phyloP scores from a whole-genome alignment of 2,888 invertebrate genomes.

The Philonicus albiceps region DNA sequence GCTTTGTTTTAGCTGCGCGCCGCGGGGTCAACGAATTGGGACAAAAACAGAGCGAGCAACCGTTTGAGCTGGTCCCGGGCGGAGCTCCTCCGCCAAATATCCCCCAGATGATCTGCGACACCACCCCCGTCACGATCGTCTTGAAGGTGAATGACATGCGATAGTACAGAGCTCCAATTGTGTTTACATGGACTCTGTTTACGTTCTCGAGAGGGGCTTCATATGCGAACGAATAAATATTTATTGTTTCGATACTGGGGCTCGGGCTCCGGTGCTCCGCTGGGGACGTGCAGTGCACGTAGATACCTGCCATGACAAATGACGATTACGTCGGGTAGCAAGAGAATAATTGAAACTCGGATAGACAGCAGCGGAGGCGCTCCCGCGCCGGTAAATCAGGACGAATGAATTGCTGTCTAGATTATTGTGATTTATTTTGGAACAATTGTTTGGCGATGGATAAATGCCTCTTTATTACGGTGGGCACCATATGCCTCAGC shows the following conservation, averaged over 20 bases:
- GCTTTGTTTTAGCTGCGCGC: background rate
- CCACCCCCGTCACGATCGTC: background rate
- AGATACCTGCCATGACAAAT: constrained; percentile 32
- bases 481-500: background rate
- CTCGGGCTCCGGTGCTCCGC: background rate
- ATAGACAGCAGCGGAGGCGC: background rate
- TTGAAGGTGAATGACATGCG: constrained; percentile 30
- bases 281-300: background rate
- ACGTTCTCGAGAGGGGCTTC: background rate
- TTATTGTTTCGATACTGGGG: background rate
- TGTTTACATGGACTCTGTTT: constrained; percentile 24
- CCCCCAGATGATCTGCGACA: constrained; percentile 3
- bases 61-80: background rate
- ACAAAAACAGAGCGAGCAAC: background rate
- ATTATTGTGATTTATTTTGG: background rate
- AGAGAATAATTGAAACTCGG: constrained; percentile 11
- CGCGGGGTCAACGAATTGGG: constrained; percentile 25
- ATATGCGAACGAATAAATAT: constrained; percentile 7
- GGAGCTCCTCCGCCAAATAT: constrained; percentile 13
- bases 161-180: constrained; percentile 2
- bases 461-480: background rate
- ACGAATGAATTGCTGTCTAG: background rate
- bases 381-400: background rate
- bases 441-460: background rate
- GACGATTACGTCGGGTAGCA: background rate